Evolutionary conservation across 2,888 invertebrate genomes (phyloP).

Genomic region (Plebejus melissa): DNA sequence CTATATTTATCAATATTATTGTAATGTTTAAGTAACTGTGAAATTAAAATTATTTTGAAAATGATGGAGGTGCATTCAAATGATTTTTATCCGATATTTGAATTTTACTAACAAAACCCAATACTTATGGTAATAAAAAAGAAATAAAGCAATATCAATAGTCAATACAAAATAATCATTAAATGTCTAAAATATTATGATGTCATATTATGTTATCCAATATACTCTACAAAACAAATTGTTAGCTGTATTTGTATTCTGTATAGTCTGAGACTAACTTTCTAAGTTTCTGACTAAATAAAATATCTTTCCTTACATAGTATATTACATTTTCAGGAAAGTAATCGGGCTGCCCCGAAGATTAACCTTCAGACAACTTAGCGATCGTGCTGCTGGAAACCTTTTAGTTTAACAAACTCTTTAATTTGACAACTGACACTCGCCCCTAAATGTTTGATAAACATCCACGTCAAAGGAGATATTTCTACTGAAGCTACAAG

Average conservation of each 20-base stretch:
- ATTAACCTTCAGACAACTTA: constrained; percentile 2
- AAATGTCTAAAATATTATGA: no score
- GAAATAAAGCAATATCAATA: not conserved
- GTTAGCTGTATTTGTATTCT: no score
- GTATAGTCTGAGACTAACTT: no score
- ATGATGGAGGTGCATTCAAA: no score
- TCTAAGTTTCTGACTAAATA: not conserved
- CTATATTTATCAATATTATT: not conserved
- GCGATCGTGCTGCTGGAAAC: not conserved
- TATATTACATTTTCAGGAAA: not conserved
- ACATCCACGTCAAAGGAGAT: not conserved
- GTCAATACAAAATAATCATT: no score
- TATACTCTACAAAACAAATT: no score
- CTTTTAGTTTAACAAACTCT: constrained; percentile 1
- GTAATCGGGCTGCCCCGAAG: not conserved
- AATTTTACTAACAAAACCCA: no score
- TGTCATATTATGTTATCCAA: no score
- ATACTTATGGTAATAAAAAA: not conserved
- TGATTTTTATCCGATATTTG: no score
- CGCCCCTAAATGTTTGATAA: not conserved
- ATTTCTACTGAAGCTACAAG: not conserved
- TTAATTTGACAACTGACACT: constrained; percentile 17
- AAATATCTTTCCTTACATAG: not conserved
- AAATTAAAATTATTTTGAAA: not conserved
- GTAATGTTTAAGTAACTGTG: not conserved